A percentile compares a stretch with the other conserved stretches of the same genome.
Conservation (phyloP, 2,888 invertebrate genomes). For the Hirtodrosophila confusa region DNA sequence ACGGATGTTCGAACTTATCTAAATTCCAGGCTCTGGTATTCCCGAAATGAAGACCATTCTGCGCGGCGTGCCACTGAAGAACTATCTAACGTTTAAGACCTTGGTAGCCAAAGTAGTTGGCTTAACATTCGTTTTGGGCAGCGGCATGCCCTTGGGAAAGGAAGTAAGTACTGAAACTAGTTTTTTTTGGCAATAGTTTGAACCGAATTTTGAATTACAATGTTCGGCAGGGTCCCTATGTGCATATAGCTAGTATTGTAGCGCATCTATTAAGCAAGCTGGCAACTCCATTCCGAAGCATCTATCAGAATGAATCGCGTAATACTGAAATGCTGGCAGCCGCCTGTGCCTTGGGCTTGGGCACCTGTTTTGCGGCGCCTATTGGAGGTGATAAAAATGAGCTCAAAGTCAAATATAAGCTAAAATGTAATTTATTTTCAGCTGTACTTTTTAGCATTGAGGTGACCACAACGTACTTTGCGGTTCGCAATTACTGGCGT, state of each 20-base stretch:
- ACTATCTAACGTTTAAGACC: conserved; percentile 97
- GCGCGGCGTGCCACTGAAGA: conserved; percentile 97
- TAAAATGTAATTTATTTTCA: conserved; percentile 69
- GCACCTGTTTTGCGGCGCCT: conserved; percentile 96
- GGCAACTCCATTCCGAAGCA: conserved; percentile 96
- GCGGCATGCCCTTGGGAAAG: conserved; percentile 98
- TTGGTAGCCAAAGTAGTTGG: conserved; percentile 97
- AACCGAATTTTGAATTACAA: too few relatives aligned
- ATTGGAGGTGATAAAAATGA: conserved; percentile 89
- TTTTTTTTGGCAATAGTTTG: conserved; percentile 43
- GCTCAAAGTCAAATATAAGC: neutral
- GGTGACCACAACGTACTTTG: conserved; percentile 99
- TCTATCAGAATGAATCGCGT: conserved; percentile 97
- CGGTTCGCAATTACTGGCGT: conserved; percentile 98
- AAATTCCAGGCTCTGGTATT: conserved; percentile 92
- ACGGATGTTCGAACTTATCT: too few relatives aligned
- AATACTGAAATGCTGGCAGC: conserved; percentile 98
- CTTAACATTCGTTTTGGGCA: conserved; percentile 93
- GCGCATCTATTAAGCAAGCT: conserved; percentile 96
- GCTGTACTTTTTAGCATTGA: conserved; percentile 99
- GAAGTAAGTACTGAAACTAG: conserved; percentile 87
- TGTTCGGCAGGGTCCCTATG: conserved; percentile 92
- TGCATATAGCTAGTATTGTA: conserved; percentile 98
- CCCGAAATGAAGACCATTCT: conserved; percentile 99
- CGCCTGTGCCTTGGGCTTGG: conserved; percentile 98